Conservation (phyloP, 1,140 invertebrate species). For the Drosophila kikkawai region DNA sequence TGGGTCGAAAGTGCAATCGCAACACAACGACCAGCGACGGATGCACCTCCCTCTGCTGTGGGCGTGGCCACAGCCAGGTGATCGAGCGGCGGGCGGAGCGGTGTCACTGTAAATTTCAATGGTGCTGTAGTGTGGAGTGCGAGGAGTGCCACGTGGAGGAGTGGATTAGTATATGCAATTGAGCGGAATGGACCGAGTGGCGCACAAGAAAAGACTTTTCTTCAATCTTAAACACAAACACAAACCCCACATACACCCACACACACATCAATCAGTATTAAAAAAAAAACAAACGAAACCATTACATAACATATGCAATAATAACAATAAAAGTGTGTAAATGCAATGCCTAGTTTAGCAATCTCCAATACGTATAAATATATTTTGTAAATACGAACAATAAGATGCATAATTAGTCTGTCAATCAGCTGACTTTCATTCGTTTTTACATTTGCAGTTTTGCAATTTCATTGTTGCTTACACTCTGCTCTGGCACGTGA, state of each 20-base stretch:
- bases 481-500: conserved; percentile 60
- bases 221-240: conserved; percentile 46
- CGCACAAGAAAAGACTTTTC: conserved; percentile 57
- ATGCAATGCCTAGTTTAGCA: conserved; percentile 64
- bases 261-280: conserved; percentile 57
- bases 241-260: conserved; percentile 1
- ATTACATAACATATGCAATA: conserved; percentile 42
- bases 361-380: conserved; percentile 59
- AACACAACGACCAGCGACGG: conserved; percentile 90
- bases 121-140: conserved; percentile 96
- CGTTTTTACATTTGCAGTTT: conserved; percentile 8
- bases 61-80: conserved; percentile 94
- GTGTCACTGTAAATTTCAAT: conserved; percentile 95
- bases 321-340: conserved; percentile 37
- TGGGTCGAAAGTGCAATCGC: conserved; percentile 92
- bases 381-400: conserved; percentile 77
- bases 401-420: conserved; percentile 76
- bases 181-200: conserved; percentile 28
- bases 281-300: conserved; percentile 21
- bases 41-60: conserved; percentile 95
- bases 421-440: conserved; percentile 78
- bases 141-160: conserved; percentile 92
- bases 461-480: conserved; percentile 7
- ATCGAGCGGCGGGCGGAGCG: conserved; percentile 90
- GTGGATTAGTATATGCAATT: conserved; percentile 94